phyloP scores from a whole-genome alignment of 2,797 vertebrate genomes.

The Halcyon chelicuti region DNA sequence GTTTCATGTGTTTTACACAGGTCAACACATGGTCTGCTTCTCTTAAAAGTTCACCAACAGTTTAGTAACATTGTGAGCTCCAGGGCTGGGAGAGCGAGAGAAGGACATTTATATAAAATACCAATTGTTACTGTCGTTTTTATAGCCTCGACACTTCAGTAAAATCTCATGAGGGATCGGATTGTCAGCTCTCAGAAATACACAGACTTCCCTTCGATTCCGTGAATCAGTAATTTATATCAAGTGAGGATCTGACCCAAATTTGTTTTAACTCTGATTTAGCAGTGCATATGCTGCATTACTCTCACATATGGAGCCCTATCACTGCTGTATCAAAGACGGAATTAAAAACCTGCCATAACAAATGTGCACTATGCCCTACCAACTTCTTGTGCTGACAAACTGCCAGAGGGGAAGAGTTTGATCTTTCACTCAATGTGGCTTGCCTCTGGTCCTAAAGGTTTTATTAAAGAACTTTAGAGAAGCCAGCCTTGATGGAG shows the following conservation, averaged over 20 bases:
- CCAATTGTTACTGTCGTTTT: neutral
- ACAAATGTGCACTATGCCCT: slow-evolving; percentile 66
- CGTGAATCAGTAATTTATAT: slow-evolving; percentile 43
- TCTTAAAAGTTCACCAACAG: slow-evolving; percentile 25
- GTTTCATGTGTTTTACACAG: slow-evolving; percentile 54
- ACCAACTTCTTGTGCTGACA: slow-evolving; percentile 40
- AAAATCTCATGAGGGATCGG: neutral
- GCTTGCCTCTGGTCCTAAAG: slow-evolving; percentile 21
- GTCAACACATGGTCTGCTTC: slow-evolving; percentile 58
- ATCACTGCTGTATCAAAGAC: slow-evolving; percentile 43
- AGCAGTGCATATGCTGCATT: neutral
- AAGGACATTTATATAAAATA: neutral
- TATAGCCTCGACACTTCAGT: neutral
- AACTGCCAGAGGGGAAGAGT: slow-evolving; percentile 51
- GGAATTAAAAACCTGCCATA: slow-evolving; percentile 67
- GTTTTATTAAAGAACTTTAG: slow-evolving; percentile 55
- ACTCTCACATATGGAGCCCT: slow-evolving; percentile 52
- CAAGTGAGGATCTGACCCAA: slow-evolving; percentile 60
- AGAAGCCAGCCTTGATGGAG: slow-evolving; percentile 16
- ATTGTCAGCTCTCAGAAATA: neutral
- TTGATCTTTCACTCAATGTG: slow-evolving; percentile 47
- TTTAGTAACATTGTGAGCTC: neutral
- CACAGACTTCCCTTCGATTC: neutral
- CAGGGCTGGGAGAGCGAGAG: neutral
- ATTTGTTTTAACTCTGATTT: slow-evolving; percentile 42